phyloP scores from a whole-genome alignment of 64 coral and sea anemone species.

The Porites australiensis region DNA sequence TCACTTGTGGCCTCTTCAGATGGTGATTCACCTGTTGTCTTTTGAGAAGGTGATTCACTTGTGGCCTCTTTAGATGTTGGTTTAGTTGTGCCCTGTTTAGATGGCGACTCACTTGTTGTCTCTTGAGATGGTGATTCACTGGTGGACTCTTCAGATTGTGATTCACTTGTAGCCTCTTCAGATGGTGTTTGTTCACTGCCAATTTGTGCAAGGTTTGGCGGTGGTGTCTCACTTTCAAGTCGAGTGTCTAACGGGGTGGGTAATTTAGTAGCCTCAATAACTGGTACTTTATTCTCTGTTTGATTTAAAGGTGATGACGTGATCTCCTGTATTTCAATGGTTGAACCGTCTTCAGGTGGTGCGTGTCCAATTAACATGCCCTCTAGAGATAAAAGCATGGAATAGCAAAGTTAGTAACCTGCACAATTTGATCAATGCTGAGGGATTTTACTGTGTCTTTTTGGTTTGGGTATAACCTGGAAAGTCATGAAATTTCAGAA shows the following conservation, averaged over 20 bases:
- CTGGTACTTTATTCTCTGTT: background rate
- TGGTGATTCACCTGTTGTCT: background rate
- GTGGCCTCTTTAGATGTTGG: background rate
- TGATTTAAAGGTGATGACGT: conserved; percentile 16
- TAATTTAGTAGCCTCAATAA: background rate
- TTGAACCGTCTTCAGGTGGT: conserved; percentile 2
- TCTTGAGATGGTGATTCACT: background rate
- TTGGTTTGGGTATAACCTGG: too few species aligned
- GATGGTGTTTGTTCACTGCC: background rate
- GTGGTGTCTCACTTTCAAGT: conserved; percentile 14
- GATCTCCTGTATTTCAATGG: background rate
- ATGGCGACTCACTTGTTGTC: too few species aligned
- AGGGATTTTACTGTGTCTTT: too few species aligned
- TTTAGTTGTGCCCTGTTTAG: too few species aligned
- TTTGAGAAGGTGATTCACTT: background rate
- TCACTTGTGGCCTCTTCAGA: background rate
- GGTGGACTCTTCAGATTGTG: background rate
- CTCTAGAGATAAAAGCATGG: background rate
- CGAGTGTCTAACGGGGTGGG: conserved; percentile 2
- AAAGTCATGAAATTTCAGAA: too few species aligned
- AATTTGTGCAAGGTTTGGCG: conserved; percentile 22
- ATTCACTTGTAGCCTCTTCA: background rate
- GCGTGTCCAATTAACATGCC: conserved; percentile 29
- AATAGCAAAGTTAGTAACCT: too few species aligned
- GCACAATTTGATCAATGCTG: too few species aligned